Evolutionary conservation across 2,797 vertebrate genomes (phyloP).

Genomic region (Sciurus vulgaris): DNA sequence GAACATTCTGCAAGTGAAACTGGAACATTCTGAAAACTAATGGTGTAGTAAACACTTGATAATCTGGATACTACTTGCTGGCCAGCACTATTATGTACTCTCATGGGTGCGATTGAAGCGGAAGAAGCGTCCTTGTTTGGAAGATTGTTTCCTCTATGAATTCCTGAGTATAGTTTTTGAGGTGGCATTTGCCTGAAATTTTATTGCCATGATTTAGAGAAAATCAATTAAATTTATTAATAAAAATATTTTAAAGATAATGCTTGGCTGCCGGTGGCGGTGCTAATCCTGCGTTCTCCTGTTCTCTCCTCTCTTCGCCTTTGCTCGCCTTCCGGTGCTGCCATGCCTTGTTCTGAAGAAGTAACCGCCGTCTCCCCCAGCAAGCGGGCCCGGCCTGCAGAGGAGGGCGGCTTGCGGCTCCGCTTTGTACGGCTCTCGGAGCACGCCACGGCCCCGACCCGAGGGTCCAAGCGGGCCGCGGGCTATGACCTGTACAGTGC

Average conservation of each 20-base stretch:
- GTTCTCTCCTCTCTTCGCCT: too few relatives aligned
- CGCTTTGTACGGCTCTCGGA: too few relatives aligned
- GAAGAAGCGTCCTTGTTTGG: constrained; percentile 44
- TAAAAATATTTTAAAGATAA: constrained; percentile 57
- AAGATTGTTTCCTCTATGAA: constrained; percentile 63
- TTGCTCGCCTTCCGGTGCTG: too few relatives aligned
- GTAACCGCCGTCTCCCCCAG: too few relatives aligned
- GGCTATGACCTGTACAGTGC: too few relatives aligned
- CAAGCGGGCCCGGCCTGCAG: too few relatives aligned
- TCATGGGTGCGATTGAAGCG: not conserved
- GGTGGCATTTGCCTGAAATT: constrained; percentile 66
- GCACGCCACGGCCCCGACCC: too few relatives aligned
- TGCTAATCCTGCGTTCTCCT: too few relatives aligned
- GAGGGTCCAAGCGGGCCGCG: too few relatives aligned
- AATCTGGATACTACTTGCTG: constrained; percentile 72
- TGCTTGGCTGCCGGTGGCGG: too few relatives aligned
- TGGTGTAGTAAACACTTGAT: constrained; percentile 95
- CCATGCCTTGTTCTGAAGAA: too few relatives aligned
- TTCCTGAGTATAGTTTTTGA: constrained; percentile 73
- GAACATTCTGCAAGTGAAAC: constrained; percentile 90
- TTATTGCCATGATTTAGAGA: constrained; percentile 83
- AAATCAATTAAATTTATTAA: not conserved
- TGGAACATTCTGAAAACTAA: constrained; percentile 98
- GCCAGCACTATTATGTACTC: not conserved
- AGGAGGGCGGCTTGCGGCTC: too few relatives aligned